These are phyloP conservation scores for Calameuta pallipes DNA, from an alignment of 2,888 invertebrate genomes.

Conservation along the genomic window DNA sequence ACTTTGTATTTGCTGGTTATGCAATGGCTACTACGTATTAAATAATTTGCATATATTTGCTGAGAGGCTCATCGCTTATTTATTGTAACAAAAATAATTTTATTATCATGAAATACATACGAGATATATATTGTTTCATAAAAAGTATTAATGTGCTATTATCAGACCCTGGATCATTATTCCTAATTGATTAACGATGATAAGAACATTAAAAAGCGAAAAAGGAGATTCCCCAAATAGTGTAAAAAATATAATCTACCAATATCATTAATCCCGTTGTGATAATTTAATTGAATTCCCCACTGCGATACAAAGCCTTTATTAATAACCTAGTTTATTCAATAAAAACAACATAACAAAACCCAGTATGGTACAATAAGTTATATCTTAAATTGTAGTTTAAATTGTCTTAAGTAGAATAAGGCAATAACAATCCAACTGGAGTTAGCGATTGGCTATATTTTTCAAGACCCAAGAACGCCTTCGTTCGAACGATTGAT, in stretches of 20 bases:
- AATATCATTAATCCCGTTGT: not conserved
- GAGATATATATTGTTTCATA: not conserved
- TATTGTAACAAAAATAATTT: not conserved
- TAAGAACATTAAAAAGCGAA: not conserved
- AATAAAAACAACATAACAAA: slow-evolving; percentile 6
- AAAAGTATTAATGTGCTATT: not conserved
- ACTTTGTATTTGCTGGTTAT: no score
- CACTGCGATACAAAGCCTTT: not conserved
- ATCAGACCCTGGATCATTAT: not conserved
- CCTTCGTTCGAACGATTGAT: not conserved
- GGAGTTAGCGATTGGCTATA: not conserved
- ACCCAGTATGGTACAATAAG: slow-evolving; percentile 3
- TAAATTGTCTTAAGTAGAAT: slow-evolving; percentile 13
- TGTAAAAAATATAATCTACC: not conserved
- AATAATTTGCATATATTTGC: not conserved
- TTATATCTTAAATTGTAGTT: not conserved
- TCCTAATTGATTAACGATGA: not conserved
- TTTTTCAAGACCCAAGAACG: not conserved
- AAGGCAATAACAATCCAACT: slow-evolving; percentile 18
- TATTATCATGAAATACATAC: not conserved
- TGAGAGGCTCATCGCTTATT: not conserved
- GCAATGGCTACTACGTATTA: not conserved
- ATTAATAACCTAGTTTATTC: not conserved
- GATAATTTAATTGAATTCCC: not conserved
- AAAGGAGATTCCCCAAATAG: not conserved